Percentiles rank a stretch among this genome's conserved stretches.
Conservation (phyloP, 2,113 vertebrate genomes). For the Antechinus flavipes region DNA sequence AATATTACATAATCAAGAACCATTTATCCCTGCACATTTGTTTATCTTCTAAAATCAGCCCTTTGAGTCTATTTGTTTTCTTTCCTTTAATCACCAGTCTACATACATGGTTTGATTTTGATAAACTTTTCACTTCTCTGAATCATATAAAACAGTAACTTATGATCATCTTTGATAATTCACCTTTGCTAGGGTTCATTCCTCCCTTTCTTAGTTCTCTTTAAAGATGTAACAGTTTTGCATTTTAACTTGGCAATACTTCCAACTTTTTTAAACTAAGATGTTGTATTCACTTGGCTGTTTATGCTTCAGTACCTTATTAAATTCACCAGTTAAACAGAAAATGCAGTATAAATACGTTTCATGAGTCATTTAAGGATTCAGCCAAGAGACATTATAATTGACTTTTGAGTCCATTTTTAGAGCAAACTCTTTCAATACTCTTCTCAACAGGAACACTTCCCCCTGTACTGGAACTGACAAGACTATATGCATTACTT, state of each 20-base stretch:
- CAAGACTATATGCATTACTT: slow-evolving; percentile 84
- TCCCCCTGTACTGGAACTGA: slow-evolving; percentile 77
- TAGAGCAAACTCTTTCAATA: slow-evolving; percentile 83
- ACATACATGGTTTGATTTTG: background rate
- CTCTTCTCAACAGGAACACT: slow-evolving; percentile 68
- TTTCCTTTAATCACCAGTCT: slow-evolving; percentile 39
- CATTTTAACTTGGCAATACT: slow-evolving; percentile 53
- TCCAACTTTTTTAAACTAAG: slow-evolving; percentile 72
- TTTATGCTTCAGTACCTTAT: slow-evolving; percentile 72
- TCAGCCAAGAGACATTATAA: slow-evolving; percentile 79
- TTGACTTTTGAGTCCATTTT: slow-evolving; percentile 85
- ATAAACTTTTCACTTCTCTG: background rate
- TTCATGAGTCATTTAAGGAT: slow-evolving; percentile 84
- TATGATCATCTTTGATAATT: background rate
- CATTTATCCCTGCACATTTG: slow-evolving; percentile 71
- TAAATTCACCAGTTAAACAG: slow-evolving; percentile 80
- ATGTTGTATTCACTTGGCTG: slow-evolving; percentile 58
- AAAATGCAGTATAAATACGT: slow-evolving; percentile 81
- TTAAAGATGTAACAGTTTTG: background rate
- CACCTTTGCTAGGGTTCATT: background rate
- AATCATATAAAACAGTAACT: slow-evolving; percentile 20
- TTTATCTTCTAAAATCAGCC: slow-evolving; percentile 38
- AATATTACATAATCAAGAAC: slow-evolving; percentile 73
- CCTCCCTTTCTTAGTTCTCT: slow-evolving; percentile 37
- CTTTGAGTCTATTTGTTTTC: slow-evolving; percentile 56